Evolutionary conservation across 2,888 invertebrate species (phyloP), one percentile per base, ranked within the genome.

Genomic region (Meliscaeva auricollis): DNA sequence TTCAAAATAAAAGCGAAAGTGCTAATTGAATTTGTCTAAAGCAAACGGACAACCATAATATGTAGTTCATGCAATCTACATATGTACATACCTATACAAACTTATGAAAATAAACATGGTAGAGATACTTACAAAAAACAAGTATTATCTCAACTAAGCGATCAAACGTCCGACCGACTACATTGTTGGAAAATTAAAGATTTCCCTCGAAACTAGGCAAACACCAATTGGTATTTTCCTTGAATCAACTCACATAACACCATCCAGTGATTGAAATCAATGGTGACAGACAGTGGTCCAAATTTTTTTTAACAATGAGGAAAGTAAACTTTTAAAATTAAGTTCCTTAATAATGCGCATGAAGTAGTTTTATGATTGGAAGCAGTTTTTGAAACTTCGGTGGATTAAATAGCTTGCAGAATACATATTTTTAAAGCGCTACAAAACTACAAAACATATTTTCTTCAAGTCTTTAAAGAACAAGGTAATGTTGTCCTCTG

Each of bases 1-100:
- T 68, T n/a, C 35, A 62, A 58, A 7, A 48, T 46, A 54, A 85
- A 81, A 85, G 73, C 81, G 85, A 85, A 81, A 81, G 85, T 69
- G 73, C 20, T 38, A 73, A 81, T 73, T 85, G 44, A 68, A 77
- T 50, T 73, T 66, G 38, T 70, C 9, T 22, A 38, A 38, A 69
- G 50, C 69, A 78, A 32, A 38, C 48, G 48, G 62, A 17, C 38
- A 46, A 26, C n/a, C 60, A 20, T 60, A 32, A n/a, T 68, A 30
- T 58, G 15, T 50, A 30, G 26, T 32, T 48, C 9, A 13, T 38
- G 38, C 9, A 13, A 9, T 38, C 9, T 1, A 38, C 3, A 38
- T 38, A 38, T 9, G 5, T 13, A 6, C 7, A 11, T n/a, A n/a
- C n/a, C n/a, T n/a, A n/a, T n/a, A n/a, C n/a, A n/a, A n/a, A n/a